Base-by-base conservation (phyloP, 2,797 vertebrate species). In the Neosilurus mollespiculum region DNA sequence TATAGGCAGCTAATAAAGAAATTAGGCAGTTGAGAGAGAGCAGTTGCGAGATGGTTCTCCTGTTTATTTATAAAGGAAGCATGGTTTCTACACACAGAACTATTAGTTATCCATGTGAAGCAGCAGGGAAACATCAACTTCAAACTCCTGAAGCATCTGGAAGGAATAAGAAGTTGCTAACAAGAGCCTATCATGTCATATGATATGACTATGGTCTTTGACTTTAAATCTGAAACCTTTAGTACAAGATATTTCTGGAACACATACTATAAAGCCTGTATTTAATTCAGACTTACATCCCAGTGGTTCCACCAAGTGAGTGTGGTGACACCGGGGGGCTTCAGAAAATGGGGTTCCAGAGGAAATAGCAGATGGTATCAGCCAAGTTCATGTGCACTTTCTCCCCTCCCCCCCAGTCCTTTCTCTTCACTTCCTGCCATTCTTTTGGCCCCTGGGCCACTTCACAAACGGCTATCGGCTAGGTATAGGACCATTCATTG, bases 71-170 rank as follows among this genome's bases (percentile, higher is more conserved):
- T 95, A 96, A 94, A 96, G 95, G 94, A 96, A 96, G 91, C 94
- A 86, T 43, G 90, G 93, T 96, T 96, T 95, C 95, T 96, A 96
- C 95, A 96, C 95, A 93, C 93, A 82, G 94, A 96, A 95, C 95
- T 96, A 96, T 94, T 88, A 83, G 89, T 91, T 89, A 93, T 18
- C 90, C 88, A 92, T 93, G 91, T 83, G 87, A 87, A 89, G 91
- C 92, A 91, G 93, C 92, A 90, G 91, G 92, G 94, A 95, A 95
- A 95, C 92, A 94, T 94, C 95, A 87, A 80, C 92, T 93, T 93
- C 43, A 43, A 43, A 43, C 93, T 92, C 92, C 73, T 91, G 94
- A 90, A 94, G 90, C 86, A 91, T 92, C 91, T 86, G 84, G 89
- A 91, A 84, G 85, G 91, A 93, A 66, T 58, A 72, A 79, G 37